Evolutionary conservation across 2,113 vertebrate genomes (phyloP).

Genomic region (Pterocles burchelli): DNA sequence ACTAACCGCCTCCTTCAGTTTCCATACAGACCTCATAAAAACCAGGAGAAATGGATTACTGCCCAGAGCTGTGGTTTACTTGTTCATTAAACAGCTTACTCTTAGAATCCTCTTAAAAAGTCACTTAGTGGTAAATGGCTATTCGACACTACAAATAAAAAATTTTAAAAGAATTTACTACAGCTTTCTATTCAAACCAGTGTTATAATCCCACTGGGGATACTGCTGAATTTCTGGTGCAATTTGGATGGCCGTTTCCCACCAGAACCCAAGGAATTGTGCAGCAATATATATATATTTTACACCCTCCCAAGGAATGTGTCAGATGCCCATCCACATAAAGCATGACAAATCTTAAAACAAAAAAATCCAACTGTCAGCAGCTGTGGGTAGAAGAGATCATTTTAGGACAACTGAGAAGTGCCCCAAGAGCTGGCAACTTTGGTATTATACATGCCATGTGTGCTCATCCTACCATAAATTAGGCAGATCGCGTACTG

Average conservation of each 20-base stretch:
- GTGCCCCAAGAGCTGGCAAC: neutral
- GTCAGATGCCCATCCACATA: neutral
- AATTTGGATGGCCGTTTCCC: neutral
- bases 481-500: neutral
- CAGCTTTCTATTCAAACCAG: neutral
- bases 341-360: neutral
- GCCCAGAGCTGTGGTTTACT: slow-evolving; percentile 45
- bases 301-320: neutral
- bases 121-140: slow-evolving; percentile 39
- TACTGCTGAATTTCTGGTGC: neutral
- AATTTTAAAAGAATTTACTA: neutral
- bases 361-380: neutral
- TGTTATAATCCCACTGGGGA: neutral
- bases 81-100: slow-evolving; percentile 40
- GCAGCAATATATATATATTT: neutral
- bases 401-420: neutral
- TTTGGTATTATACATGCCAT: accelerated
- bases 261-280: neutral
- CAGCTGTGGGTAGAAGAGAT: neutral
- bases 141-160: slow-evolving; percentile 45
- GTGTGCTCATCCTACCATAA: neutral
- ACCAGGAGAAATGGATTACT: slow-evolving; percentile 43
- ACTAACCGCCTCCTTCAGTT: neutral
- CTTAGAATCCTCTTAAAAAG: slow-evolving; percentile 58
- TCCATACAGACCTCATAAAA: slow-evolving; percentile 26